Conservation (phyloP, 2,888 invertebrate genomes). For the Eueremaeus valkanovi region DNA sequence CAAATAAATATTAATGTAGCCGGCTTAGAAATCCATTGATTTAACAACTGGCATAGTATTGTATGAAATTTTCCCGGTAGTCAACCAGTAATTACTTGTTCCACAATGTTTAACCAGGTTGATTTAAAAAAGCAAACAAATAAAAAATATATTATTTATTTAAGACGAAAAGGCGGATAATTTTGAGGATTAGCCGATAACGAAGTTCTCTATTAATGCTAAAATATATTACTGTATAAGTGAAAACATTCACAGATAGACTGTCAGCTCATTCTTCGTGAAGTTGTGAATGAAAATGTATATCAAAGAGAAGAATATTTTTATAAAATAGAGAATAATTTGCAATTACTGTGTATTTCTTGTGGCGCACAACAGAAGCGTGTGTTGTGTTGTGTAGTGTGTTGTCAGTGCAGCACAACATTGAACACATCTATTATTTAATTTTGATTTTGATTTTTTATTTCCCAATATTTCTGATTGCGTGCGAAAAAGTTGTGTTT, state of each 20-base stretch:
- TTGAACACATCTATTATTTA: background rate
- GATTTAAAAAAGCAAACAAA: too few relatives aligned
- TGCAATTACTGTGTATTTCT: background rate
- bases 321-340: background rate
- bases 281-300: background rate
- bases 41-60: too few relatives aligned
- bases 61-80: too few relatives aligned
- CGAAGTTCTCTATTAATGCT: too few relatives aligned
- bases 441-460: background rate
- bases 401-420: background rate
- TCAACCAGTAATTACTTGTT: too few relatives aligned
- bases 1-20: too few relatives aligned
- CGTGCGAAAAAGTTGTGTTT: slow-evolving; percentile 14
- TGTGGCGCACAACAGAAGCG: slow-evolving; percentile 13
- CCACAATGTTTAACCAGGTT: too few relatives aligned
- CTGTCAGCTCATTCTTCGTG: background rate
- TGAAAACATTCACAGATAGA: background rate
- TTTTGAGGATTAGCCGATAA: too few relatives aligned
- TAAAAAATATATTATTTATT: too few relatives aligned
- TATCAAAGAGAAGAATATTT: background rate
- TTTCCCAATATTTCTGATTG: background rate
- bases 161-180: too few relatives aligned
- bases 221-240: background rate
- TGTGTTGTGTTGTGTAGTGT: background rate
- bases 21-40: too few relatives aligned